Percentiles rank a stretch among this genome's conserved stretches.
These are phyloP conservation scores for Siderastrea siderea DNA, from an alignment of 92 coral and sea anemone species.

Conservation along the genomic window DNA sequence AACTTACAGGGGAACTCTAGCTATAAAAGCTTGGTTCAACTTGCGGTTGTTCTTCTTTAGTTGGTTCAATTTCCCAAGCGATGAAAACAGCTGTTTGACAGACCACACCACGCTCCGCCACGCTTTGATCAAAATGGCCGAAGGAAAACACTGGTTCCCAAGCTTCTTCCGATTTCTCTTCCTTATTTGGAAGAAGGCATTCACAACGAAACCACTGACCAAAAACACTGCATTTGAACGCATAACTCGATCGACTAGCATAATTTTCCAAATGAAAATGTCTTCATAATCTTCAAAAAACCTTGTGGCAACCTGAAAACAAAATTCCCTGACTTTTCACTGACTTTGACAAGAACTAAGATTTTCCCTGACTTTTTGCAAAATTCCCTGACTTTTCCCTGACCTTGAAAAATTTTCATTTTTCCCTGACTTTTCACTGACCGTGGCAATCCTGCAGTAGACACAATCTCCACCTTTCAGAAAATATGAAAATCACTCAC, in stretches of 20 bases:
- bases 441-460: too few species aligned
- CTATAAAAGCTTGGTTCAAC: slow-evolving; percentile 58
- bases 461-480: too few species aligned
- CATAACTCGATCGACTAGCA: slow-evolving; percentile 68
- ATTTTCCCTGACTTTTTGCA: slow-evolving; percentile 8
- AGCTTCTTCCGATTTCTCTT: slow-evolving; percentile 70
- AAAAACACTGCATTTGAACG: slow-evolving; percentile 44
- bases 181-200: slow-evolving; percentile 73
- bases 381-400: slow-evolving; percentile 53
- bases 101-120: slow-evolving; percentile 52
- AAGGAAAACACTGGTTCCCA: slow-evolving; percentile 65
- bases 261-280: slow-evolving; percentile 62
- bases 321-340: slow-evolving; percentile 61
- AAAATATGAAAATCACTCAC: too few species aligned
- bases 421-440: too few species aligned
- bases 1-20: slow-evolving; percentile 54
- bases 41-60: slow-evolving; percentile 9
- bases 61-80: slow-evolving; percentile 31
- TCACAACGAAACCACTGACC: slow-evolving; percentile 66
- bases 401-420: slow-evolving; percentile 28
- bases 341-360: slow-evolving; percentile 53
- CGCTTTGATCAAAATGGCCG: slow-evolving; percentile 65
- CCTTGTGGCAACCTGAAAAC: slow-evolving; percentile 47
- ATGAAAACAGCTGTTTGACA: slow-evolving; percentile 42
- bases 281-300: slow-evolving; percentile 60